phyloP scores from a whole-genome alignment of 2,888 invertebrate species.

The Empis livida region DNA sequence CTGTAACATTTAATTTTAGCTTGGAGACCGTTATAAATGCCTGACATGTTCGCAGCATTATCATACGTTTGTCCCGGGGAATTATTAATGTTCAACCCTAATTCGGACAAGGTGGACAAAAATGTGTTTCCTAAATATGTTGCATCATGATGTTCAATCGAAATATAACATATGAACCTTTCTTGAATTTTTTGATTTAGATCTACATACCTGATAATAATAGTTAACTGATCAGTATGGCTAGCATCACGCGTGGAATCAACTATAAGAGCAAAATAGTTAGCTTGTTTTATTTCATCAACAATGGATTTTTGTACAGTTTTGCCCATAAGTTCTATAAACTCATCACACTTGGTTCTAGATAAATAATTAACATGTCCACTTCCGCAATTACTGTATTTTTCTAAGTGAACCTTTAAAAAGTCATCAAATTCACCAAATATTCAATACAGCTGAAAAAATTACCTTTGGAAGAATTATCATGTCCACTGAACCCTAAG shows the following conservation, averaged over 20 bases:
- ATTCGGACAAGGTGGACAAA: neutral
- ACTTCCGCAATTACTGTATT: neutral
- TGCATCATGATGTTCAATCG: neutral
- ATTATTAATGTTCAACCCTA: constrained; percentile 1
- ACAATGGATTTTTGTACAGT: neutral
- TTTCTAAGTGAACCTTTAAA: neutral
- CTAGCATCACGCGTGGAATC: constrained; percentile 1
- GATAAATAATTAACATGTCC: constrained; percentile 1
- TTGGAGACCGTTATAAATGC: constrained; percentile 3
- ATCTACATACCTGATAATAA: constrained; percentile 1
- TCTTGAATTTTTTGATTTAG: neutral
- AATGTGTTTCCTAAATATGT: neutral
- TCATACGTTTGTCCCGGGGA: constrained; percentile 5
- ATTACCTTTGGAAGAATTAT: neutral
- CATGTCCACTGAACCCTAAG: neutral
- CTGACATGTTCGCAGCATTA: constrained; percentile 5
- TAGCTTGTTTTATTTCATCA: neutral
- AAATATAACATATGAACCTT: neutral
- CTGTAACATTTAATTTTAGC: neutral
- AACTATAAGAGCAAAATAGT: constrained; percentile 1
- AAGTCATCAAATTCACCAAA: constrained; percentile 1
- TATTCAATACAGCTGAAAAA: neutral
- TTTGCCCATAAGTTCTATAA: neutral
- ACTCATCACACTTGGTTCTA: neutral
- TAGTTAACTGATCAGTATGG: constrained; percentile 3